These are phyloP conservation scores for Dorcus parallelipipedus DNA, from an alignment of 2,888 invertebrate genomes.

Conservation along the genomic window DNA sequence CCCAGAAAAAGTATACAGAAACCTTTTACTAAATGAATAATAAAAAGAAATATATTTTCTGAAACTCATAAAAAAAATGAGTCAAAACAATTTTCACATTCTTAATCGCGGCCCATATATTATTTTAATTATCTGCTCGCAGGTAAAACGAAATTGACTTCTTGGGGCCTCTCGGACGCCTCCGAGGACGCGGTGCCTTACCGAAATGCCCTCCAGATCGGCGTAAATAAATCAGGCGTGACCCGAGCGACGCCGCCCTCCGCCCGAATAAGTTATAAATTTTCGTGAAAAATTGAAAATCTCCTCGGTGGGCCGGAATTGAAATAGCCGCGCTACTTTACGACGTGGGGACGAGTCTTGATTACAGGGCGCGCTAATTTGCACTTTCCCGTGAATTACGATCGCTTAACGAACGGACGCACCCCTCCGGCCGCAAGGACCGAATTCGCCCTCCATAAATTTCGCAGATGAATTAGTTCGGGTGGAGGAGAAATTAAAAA, in stretches of 20 bases:
- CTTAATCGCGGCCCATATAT: not conserved
- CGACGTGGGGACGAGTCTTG: conserved; percentile 44
- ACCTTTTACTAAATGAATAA: too few species aligned
- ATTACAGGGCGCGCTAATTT: conserved; percentile 44
- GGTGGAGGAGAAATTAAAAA: too few species aligned
- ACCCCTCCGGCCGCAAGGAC: too few species aligned
- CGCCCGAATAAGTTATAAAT: conserved; percentile 48
- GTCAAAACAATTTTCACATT: too few species aligned
- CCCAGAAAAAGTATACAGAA: too few species aligned
- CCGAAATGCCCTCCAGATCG: not conserved
- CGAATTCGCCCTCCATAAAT: too few species aligned
- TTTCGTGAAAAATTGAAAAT: conserved; percentile 42
- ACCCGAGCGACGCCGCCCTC: conserved; percentile 35
- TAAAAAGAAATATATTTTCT: too few species aligned
- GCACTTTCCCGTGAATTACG: conserved; percentile 24
- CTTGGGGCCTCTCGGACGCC: not conserved
- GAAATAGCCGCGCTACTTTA: conserved; percentile 48
- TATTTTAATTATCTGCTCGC: not conserved
- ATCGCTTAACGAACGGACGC: not conserved
- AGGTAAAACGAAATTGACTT: not conserved
- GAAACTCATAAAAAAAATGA: too few species aligned
- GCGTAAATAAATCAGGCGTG: conserved; percentile 32
- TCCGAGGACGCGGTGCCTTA: not conserved
- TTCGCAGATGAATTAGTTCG: too few species aligned
- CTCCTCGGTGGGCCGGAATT: conserved; percentile 38